A percentile compares a stretch with the other conserved stretches of the same genome.
These are phyloP conservation scores for Heterotilapia buettikoferi DNA, from an alignment of 2,113 vertebrate genomes.

Conservation along the genomic window DNA sequence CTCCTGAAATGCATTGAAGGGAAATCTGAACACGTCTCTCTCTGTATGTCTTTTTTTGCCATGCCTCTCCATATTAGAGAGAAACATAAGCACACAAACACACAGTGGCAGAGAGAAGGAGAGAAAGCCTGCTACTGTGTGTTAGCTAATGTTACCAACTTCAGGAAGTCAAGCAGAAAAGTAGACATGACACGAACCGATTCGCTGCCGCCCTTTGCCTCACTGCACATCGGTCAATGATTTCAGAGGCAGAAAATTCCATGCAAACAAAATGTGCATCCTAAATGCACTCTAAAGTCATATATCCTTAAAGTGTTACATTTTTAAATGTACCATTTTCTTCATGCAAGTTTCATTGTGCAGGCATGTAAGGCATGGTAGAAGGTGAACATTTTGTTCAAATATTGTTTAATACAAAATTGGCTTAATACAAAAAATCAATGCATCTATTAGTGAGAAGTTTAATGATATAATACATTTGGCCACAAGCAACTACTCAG, in stretches of 20 bases:
- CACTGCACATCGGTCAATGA: slow-evolving; percentile 29
- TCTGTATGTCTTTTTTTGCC: not conserved
- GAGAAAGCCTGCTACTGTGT: not conserved
- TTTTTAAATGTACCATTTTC: not conserved
- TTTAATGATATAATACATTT: not conserved
- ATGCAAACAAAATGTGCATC: not conserved
- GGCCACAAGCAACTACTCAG: not conserved
- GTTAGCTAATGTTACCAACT: slow-evolving; percentile 35
- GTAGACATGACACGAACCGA: slow-evolving; percentile 60
- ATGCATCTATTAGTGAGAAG: not conserved
- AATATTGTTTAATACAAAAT: not conserved
- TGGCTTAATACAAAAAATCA: not conserved
- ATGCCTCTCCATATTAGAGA: not conserved
- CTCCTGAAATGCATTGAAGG: not conserved
- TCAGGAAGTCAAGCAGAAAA: slow-evolving; percentile 68
- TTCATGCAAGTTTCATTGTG: not conserved
- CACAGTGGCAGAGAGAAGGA: not conserved
- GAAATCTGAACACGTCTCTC: not conserved
- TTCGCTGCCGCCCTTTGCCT: slow-evolving; percentile 29
- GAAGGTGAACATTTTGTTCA: not conserved
- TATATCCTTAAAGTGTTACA: not conserved
- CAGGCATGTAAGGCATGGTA: not conserved
- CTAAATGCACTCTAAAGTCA: not conserved
- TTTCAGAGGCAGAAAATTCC: not conserved
- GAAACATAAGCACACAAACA: not conserved